Evolutionary conservation across 2,113 vertebrate genomes (phyloP).

Genomic region (Ochotona curzoniae): DNA sequence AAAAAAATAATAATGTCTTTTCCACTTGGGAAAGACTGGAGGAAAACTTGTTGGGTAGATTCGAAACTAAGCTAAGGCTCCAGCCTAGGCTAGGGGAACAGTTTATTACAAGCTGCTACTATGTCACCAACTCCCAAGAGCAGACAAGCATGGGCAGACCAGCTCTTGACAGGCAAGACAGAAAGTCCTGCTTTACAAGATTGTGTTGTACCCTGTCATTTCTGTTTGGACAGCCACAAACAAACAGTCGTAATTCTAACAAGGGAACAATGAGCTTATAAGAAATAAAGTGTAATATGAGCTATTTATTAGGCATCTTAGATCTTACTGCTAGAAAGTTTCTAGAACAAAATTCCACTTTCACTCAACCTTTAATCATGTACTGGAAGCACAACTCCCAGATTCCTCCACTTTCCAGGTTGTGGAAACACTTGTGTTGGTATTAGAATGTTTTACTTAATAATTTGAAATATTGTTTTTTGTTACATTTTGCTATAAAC

Average conservation of each 20-base stretch:
- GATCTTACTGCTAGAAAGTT: slow-evolving; percentile 39
- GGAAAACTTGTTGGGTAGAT: slow-evolving; percentile 25
- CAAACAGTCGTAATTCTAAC: slow-evolving; percentile 26
- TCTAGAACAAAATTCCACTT: slow-evolving; percentile 42
- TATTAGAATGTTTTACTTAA: slow-evolving; percentile 31
- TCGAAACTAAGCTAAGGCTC: slow-evolving; percentile 52
- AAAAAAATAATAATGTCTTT: background rate
- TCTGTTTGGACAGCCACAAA: slow-evolving; percentile 53
- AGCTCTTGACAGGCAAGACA: background rate
- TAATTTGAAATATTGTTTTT: background rate
- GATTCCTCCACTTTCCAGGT: slow-evolving; percentile 12
- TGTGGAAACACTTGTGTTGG: slow-evolving; percentile 7
- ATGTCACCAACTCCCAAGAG: background rate
- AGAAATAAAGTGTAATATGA: slow-evolving; percentile 35
- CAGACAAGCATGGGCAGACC: background rate
- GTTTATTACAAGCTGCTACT: background rate
- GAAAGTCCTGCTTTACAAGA: slow-evolving; percentile 41
- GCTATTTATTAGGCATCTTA: slow-evolving; percentile 42
- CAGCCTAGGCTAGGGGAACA: slow-evolving; percentile 8
- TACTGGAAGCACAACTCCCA: background rate
- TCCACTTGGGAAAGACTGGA: slow-evolving; percentile 30
- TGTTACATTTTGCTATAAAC: slow-evolving; percentile 24
- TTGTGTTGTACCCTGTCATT: slow-evolving; percentile 22
- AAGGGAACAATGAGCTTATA: slow-evolving; percentile 46
- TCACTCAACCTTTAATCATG: slow-evolving; percentile 35